These are phyloP conservation scores for Siniperca scherzeri DNA, from an alignment of 2,797 vertebrate species.

Conservation along the genomic window DNA sequence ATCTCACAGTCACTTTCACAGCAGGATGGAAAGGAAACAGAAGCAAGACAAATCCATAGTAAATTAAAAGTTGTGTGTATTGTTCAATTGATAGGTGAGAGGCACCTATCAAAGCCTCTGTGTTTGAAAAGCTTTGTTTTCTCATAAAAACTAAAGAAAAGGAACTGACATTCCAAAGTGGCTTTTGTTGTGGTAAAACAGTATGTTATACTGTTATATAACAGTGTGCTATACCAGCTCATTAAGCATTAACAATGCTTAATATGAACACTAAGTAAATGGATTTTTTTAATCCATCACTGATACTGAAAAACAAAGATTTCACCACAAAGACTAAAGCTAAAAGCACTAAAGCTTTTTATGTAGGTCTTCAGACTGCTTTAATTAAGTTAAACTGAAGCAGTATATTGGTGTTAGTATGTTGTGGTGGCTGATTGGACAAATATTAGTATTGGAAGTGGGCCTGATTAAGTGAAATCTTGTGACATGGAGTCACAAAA, in stretches of 20 bases:
- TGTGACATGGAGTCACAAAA: background rate
- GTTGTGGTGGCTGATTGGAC: background rate
- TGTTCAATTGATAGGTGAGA: conserved; percentile 28
- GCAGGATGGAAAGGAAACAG: background rate
- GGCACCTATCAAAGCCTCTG: conserved; percentile 5
- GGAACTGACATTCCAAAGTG: background rate
- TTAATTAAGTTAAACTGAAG: background rate
- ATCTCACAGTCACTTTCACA: conserved; percentile 33
- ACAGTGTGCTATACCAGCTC: background rate
- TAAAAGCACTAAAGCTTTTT: background rate
- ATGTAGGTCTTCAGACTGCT: background rate
- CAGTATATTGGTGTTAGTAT: too few species aligned
- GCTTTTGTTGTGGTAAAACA: background rate
- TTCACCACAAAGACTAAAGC: background rate
- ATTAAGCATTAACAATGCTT: background rate
- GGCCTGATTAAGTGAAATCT: background rate
- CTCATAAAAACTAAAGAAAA: background rate
- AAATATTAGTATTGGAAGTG: background rate
- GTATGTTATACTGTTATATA: background rate
- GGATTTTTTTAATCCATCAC: background rate
- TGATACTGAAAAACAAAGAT: background rate
- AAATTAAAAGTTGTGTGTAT: conserved; percentile 19
- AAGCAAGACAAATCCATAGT: conserved; percentile 6
- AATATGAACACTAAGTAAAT: background rate
- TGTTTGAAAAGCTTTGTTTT: conserved; percentile 22